These are phyloP conservation scores for Sturmia bella DNA, from an alignment of 2,888 invertebrate species.

Conservation along the genomic window DNA sequence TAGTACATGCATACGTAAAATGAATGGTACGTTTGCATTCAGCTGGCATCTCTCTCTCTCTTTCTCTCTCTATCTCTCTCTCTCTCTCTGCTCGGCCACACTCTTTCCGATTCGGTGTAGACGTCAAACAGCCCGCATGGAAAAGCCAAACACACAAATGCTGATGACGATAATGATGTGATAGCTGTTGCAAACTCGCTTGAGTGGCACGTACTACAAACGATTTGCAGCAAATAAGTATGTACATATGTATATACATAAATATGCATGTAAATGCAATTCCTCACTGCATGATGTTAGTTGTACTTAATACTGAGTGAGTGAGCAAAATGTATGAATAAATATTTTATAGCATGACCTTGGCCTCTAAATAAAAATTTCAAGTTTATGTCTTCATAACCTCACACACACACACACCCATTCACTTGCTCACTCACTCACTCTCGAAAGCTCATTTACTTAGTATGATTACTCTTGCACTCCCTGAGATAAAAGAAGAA, in stretches of 20 bases:
- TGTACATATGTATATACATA: no score
- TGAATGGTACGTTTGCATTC: no score
- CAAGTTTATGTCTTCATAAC: slow-evolving; percentile 63
- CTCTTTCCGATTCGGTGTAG: not conserved
- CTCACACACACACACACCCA: not conserved
- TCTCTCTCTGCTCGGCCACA: not conserved
- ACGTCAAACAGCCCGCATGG: slow-evolving; percentile 42
- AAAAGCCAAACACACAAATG: not conserved
- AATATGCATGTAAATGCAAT: no score
- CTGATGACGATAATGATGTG: slow-evolving; percentile 26
- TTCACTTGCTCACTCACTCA: not conserved
- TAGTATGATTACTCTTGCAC: slow-evolving; percentile 2
- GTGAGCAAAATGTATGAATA: slow-evolving; percentile 27
- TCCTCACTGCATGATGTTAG: not conserved
- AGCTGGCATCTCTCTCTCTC: no score
- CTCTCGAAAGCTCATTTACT: slow-evolving; percentile 2
- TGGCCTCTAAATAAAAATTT: slow-evolving; percentile 71
- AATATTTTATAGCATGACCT: slow-evolving; percentile 67
- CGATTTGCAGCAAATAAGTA: not conserved
- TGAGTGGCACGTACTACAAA: not conserved
- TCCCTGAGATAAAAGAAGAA: not conserved
- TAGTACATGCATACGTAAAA: no score
- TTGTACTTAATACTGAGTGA: not conserved
- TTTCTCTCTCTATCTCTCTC: no score
- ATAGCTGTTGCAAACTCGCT: not conserved